phyloP scores from a whole-genome alignment of 35 echinoderm and acorn worm species.

The Stichopus chloronotus region DNA sequence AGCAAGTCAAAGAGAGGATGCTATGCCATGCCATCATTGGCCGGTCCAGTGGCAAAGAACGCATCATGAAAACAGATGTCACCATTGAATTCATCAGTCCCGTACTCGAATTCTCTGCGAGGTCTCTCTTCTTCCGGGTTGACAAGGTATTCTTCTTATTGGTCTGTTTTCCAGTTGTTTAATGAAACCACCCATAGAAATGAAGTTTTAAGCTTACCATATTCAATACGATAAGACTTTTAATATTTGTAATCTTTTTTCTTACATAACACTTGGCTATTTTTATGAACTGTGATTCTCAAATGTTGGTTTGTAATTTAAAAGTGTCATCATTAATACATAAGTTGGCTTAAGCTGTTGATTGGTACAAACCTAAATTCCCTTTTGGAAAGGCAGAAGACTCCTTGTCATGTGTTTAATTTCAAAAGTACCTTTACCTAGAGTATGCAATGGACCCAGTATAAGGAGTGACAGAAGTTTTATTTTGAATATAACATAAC shows the following conservation, averaged over 20 bases:
- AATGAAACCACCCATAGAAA: neutral
- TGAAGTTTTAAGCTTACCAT: too few relatives aligned
- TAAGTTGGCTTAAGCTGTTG: too few relatives aligned
- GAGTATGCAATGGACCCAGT: too few relatives aligned
- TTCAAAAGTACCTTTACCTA: too few relatives aligned
- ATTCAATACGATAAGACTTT: neutral
- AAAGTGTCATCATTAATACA: too few relatives aligned
- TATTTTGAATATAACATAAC: too few relatives aligned
- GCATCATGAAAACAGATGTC: conserved; percentile 98
- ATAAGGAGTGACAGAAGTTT: too few relatives aligned
- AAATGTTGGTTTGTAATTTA: too few relatives aligned
- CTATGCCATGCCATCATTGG: conserved; percentile 99
- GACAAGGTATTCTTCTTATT: conserved; percentile 76
- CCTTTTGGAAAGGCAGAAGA: too few relatives aligned
- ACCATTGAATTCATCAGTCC: conserved; percentile 97
- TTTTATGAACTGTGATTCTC: too few relatives aligned
- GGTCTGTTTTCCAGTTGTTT: neutral
- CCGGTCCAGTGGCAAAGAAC: conserved; percentile 92
- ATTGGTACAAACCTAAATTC: too few relatives aligned
- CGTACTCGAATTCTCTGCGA: conserved; percentile 94
- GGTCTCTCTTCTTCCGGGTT: conserved; percentile 84
- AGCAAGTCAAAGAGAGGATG: conserved; percentile 91
- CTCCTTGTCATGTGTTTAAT: too few relatives aligned
- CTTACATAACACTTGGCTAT: neutral
- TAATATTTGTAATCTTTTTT: neutral